Base-by-base conservation (phyloP, 2,888 invertebrate genomes). In the Mechanitis messenoides region DNA sequence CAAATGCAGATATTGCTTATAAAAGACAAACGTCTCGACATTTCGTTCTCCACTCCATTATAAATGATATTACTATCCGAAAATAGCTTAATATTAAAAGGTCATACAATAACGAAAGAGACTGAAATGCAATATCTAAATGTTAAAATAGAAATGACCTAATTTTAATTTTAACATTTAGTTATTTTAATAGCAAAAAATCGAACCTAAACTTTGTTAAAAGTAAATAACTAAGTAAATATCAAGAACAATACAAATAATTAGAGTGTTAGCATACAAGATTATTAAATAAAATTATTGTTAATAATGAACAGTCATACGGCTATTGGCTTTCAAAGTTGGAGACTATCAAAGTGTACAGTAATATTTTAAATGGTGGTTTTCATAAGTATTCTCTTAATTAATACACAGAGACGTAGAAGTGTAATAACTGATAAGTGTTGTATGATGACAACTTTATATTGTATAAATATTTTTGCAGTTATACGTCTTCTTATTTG, bases 381-480 rank as follows among this genome's bases (percentile, higher is more conserved):
- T 74, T 69, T 69, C 65, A 68, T 67, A 72, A 77, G 76, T 78
- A 74, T 75, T 73, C 73, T 70, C 12, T 69, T 72, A 71, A 75
- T 72, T 66, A 77, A 80, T 62, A 75, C 66, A 60, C 73, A 71
- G 68, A 73, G 73, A 71, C 74, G 74, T 74, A 76, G 77, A 80
- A 81, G 20, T 20, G 20, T 20, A 20, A 20, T 20, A 20, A 20
- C 20, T 20, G 20, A 20, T 81, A 77, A 77, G 74, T 78, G 68
- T 79, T 4, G 5, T 6, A 4, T 38, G 38, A 38, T 38, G 38
- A 38, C 38, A 6, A 7, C 38, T 4, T 38, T 20, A 1, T 38
- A 38, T 38, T 38, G 38, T 38, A 38, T 38, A 6, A 38, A 38
- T 38, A 38, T 38, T 38, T 38, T 38, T 38, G 38, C 4, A 7